A percentile compares a stretch with the other conserved stretches of the same genome.
Conservation (phyloP, 2,797 vertebrate species). For the Galago senegalensis region DNA sequence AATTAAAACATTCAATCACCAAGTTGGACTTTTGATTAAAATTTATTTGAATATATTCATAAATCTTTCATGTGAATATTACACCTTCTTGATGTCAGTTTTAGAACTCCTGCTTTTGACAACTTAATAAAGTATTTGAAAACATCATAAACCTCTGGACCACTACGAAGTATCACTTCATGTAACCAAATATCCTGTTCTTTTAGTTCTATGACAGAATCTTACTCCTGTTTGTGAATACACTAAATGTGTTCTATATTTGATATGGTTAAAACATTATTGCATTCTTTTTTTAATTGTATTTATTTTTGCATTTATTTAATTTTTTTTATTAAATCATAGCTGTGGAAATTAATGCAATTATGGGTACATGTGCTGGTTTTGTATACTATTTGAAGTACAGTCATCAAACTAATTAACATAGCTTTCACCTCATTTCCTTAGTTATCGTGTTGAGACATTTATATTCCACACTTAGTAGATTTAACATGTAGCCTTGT, state of each 20-base stretch:
- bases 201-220: background rate
- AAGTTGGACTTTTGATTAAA: background rate
- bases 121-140: background rate
- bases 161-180: background rate
- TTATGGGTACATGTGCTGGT: too few relatives aligned
- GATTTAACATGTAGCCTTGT: too few relatives aligned
- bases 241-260: background rate
- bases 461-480: too few relatives aligned
- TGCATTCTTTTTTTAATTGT: background rate
- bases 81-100: background rate
- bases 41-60: conserved; percentile 24
- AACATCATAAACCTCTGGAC: background rate
- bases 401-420: too few relatives aligned
- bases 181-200: background rate
- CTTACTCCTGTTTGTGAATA: background rate
- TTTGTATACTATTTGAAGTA: too few relatives aligned
- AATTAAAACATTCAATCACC: background rate
- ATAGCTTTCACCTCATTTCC: too few relatives aligned
- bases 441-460: too few relatives aligned
- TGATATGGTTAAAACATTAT: background rate
- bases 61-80: background rate
- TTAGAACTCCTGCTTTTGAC: background rate
- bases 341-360: too few relatives aligned
- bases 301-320: too few relatives aligned
- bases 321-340: too few relatives aligned